These are phyloP conservation scores for Polyodon spathula DNA, from an alignment of 2,113 vertebrate genomes.

Conservation along the genomic window DNA sequence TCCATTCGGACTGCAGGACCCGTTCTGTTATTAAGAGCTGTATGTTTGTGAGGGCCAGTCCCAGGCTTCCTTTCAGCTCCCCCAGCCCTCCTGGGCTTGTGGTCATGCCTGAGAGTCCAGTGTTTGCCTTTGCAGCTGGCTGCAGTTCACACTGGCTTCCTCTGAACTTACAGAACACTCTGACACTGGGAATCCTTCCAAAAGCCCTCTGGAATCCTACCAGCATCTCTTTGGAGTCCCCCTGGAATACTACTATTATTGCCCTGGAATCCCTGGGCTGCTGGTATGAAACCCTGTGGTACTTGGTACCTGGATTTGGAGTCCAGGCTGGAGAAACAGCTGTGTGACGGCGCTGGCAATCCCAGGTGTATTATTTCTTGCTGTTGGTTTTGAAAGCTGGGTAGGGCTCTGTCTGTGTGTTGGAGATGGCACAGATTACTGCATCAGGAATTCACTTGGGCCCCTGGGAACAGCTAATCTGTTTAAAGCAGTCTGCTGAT, in stretches of 20 bases:
- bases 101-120: neutral
- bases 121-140: neutral
- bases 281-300: neutral
- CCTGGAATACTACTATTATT: neutral
- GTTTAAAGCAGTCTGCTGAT: neutral
- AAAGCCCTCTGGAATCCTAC: neutral
- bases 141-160: neutral
- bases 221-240: too few relatives aligned
- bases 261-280: neutral
- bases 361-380: neutral
- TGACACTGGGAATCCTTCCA: neutral
- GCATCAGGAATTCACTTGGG: neutral
- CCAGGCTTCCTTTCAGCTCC: neutral
- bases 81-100: neutral
- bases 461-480: neutral
- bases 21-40: too few relatives aligned
- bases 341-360: neutral
- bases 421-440: neutral
- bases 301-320: neutral
- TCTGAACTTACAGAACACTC: neutral
- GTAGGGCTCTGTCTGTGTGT: neutral
- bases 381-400: neutral
- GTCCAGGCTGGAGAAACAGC: neutral
- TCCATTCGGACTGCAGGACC: too few relatives aligned
- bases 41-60: too few relatives aligned